Conservation (phyloP, 2,888 invertebrate species). For the Crioceris asparagi region DNA sequence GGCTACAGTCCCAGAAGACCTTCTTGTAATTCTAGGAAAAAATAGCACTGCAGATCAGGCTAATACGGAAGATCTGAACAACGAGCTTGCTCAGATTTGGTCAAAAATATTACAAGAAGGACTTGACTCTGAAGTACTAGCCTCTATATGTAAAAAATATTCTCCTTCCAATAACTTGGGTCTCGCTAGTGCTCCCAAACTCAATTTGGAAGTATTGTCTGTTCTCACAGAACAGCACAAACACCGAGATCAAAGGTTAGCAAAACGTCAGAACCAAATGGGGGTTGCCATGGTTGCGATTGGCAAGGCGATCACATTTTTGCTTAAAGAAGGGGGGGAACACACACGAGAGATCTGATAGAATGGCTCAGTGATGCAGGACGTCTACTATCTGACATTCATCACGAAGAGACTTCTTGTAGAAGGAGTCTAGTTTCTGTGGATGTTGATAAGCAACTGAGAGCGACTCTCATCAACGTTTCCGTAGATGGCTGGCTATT, state of each 20-base stretch:
- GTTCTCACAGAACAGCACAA: conserved; percentile 7
- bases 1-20: no score
- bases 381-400: conserved; percentile 8
- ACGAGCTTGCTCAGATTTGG: no score
- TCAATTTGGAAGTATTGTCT: conserved; percentile 10
- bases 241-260: conserved; percentile 8
- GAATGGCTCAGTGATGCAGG: conserved; percentile 11
- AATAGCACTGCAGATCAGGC: no score
- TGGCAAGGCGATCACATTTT: conserved; percentile 7
- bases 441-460: conserved; percentile 9
- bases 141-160: no score
- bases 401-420: conserved; percentile 8
- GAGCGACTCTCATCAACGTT: conserved; percentile 6
- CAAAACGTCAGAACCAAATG: conserved; percentile 8
- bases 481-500: conserved; percentile 11
- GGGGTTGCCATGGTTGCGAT: conserved; percentile 10
- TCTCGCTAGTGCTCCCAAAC: conserved; percentile 6
- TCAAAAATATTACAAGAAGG: no score
- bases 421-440: conserved; percentile 9
- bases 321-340: conserved; percentile 9
- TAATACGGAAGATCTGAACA: no score
- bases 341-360: neutral
- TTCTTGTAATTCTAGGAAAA: no score
- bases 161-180: conserved; percentile 11
- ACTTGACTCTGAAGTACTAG: no score